Conservation (phyloP, 2,113 vertebrate genomes). For the Bathybates hornii region DNA sequence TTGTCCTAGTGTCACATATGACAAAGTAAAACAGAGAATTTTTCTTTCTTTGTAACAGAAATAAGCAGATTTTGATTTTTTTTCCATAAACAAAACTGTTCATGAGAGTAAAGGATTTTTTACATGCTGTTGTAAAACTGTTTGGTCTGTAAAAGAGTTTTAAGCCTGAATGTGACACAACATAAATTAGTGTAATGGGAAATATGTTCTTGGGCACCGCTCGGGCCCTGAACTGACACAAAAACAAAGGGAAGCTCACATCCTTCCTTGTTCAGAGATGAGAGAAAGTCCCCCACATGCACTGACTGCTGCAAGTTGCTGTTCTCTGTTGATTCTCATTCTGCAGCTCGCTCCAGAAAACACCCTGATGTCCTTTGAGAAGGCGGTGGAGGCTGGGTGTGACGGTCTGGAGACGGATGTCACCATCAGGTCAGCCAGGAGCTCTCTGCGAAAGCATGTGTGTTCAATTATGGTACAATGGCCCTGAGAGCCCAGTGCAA, state of each 20-base stretch:
- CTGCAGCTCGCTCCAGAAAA: conserved; percentile 86
- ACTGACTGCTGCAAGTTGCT: neutral
- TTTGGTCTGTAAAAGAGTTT: neutral
- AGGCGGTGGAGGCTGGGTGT: conserved; percentile 77
- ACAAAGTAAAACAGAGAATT: neutral
- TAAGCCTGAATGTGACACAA: neutral
- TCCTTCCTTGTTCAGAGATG: neutral
- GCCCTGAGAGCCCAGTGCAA: neutral
- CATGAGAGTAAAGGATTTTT: neutral
- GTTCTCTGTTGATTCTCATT: neutral
- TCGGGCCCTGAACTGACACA: neutral
- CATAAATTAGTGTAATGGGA: neutral
- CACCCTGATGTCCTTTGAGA: conserved; percentile 88
- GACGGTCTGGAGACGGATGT: conserved; percentile 85
- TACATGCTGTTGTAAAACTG: rapidly evolving
- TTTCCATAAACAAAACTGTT: neutral
- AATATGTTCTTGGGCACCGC: neutral
- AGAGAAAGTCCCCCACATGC: rapidly evolving
- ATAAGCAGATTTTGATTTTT: neutral
- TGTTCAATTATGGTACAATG: neutral
- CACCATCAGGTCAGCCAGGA: conserved; percentile 76
- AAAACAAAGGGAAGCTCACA: neutral
- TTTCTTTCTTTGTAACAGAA: neutral
- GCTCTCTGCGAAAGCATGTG: neutral
- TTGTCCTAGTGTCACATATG: neutral